A percentile compares a stretch with the other conserved stretches of the same genome.
These are phyloP conservation scores for Clupea harengus DNA, from an alignment of 2,113 vertebrate genomes.

Conservation along the genomic window DNA sequence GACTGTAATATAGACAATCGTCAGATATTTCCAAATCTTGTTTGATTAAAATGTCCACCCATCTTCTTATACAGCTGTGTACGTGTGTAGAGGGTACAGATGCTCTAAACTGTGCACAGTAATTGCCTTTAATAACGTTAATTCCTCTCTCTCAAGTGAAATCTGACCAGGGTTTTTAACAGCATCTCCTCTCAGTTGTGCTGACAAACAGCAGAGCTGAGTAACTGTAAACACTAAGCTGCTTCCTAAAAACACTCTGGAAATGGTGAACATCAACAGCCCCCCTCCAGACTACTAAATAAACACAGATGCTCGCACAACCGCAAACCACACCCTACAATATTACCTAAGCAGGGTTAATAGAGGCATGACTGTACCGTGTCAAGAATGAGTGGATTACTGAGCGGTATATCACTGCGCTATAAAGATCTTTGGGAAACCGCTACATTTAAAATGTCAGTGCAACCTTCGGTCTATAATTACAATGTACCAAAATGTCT, in stretches of 20 bases:
- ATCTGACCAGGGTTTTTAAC: background rate
- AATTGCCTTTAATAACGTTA: background rate
- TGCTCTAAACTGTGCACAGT: background rate
- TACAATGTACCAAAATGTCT: background rate
- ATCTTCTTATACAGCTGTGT: too few species aligned
- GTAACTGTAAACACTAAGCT: background rate
- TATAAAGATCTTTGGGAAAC: background rate
- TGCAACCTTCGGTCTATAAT: background rate
- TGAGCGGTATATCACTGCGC: background rate
- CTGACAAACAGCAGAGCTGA: background rate
- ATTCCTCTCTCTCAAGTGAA: background rate
- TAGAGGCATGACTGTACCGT: background rate
- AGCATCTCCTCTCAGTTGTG: background rate
- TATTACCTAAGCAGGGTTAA: background rate
- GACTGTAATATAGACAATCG: too few species aligned
- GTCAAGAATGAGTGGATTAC: background rate
- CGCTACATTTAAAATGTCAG: background rate
- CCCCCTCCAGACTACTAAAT: background rate
- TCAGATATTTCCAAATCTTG: too few species aligned
- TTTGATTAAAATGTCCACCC: too few species aligned
- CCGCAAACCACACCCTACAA: background rate
- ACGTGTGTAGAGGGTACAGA: background rate
- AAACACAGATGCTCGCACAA: background rate
- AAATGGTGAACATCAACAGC: background rate
- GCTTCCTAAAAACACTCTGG: background rate